These are phyloP conservation scores for Ianthella basta DNA, from an alignment of 37 sponge, comb jelly and placozoan genomes.

Conservation along the genomic window DNA sequence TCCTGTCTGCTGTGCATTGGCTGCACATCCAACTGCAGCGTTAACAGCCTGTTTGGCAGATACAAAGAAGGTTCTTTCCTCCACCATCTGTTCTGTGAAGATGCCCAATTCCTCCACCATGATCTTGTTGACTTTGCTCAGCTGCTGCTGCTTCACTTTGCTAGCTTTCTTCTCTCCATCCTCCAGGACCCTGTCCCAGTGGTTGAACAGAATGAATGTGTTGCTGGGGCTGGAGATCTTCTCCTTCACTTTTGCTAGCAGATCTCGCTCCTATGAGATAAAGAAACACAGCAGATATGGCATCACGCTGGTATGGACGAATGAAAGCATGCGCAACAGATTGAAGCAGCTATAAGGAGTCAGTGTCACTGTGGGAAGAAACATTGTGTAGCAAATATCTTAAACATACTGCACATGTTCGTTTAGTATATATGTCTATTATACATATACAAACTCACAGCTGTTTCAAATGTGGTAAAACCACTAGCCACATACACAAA, in stretches of 20 bases:
- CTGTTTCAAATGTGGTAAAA: slow-evolving; percentile 86
- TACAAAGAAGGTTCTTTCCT: slow-evolving; percentile 70
- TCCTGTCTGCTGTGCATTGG: too few relatives aligned
- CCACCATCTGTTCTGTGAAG: neutral
- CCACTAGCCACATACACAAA: slow-evolving; percentile 96
- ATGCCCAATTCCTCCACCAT: neutral
- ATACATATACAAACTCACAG: slow-evolving; percentile 52
- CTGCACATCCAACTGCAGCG: neutral
- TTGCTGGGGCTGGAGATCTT: slow-evolving; percentile 82
- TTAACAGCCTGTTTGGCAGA: slow-evolving; percentile 82
- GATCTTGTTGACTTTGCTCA: neutral
- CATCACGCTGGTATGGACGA: too few relatives aligned
- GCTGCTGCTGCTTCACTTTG: neutral
- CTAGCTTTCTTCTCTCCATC: slow-evolving; percentile 38
- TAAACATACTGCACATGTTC: neutral
- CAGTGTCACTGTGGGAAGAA: too few relatives aligned
- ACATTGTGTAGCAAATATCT: neutral
- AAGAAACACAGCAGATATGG: too few relatives aligned
- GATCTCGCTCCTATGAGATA: slow-evolving; percentile 81
- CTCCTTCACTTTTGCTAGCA: slow-evolving; percentile 84
- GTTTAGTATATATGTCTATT: neutral
- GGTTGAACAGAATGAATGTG: slow-evolving; percentile 91
- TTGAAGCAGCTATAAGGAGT: too few relatives aligned
- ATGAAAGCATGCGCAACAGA: too few relatives aligned
- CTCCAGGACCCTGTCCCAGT: slow-evolving; percentile 84